Base-by-base conservation (phyloP, 2,888 invertebrate species). In the Acanthosepion pharaonis region DNA sequence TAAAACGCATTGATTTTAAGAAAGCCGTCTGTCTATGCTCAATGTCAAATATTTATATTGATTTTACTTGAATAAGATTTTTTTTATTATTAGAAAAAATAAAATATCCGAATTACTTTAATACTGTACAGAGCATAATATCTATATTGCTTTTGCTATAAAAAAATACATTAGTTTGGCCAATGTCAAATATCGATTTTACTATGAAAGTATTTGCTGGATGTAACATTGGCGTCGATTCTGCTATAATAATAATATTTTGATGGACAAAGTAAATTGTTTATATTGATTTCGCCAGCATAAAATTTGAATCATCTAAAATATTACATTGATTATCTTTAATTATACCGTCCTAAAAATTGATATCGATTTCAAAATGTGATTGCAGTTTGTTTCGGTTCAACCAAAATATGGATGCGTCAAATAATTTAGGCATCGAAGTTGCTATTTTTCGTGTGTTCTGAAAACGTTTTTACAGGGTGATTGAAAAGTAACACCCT, bases 101-200 rank as follows among this genome's bases (percentile, higher is more conserved):
- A 78, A 78, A 33, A 78, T 78, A 78, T 78, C 8, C 78, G n/a
- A n/a, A 78, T 78, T n/a, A 78, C 78, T 78, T 78, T 78, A 78
- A 78, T 78, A 11, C 78, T n/a, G 78, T 78, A 9, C 78, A 78
- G n/a, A 23, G 11, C n/a, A n/a, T n/a, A 33, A 78, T 78, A 78
- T n/a, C n/a, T 78, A 78, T 78, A 78, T 78, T 78, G n/a, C 78
- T n/a, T 78, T 78, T 11, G n/a, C n/a, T n/a, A n/a, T n/a, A n/a
- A 4, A 33, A 78, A 78, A 78, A n/a, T 78, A 78, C n/a, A 78
- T 78, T 78, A 78, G 78, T 78, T 78, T 78, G 78, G 78, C 78
- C 78, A 78, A n/a, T n/a, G 78, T 78, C 78, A 78, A 78, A n/a
- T 78, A 78, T 78, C 15, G 78, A 78, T 78, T 78, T 78, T 78